Evolutionary conservation across 2,797 vertebrate genomes (phyloP), one percentile per base, ranked within the genome.

Genomic region (Dryobates pubescens): DNA sequence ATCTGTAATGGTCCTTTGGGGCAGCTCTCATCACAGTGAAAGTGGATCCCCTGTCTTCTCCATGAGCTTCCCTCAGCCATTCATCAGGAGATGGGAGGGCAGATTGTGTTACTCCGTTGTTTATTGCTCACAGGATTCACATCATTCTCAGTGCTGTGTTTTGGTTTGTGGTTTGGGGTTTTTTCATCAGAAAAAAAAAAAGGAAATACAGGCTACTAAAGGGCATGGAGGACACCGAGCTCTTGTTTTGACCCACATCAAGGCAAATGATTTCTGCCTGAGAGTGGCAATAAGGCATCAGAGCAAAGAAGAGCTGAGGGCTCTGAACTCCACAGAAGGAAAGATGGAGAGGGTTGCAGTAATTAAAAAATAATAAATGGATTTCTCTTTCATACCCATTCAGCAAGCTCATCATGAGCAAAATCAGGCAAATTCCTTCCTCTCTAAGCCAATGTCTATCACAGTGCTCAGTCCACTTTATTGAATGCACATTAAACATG

Each of bases 1-100:
- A 76, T 91, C 76, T 14, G 0, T 84, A 87, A 81, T 0, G 57
- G 80, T 90, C 95, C 93, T 96, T 82, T 84, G 92, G 88, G 95
- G 86, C 86, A 94, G 71, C 49, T 89, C 41, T 82, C 70, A 78
- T 92, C 89, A 63, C 68, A 63, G 74, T 17, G 59, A 65, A 76
- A 77, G 82, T 1, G 2, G 54, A 91, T 65, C 56, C 74, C 77
- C 82, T 14, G 36, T 59, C 56, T 84, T 72, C 93, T 32, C 88
- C 32, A 4, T 17, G 0, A 15, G 72, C 56, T 70, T 82, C 45
- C 67, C 0, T 2, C 88, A 89, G 69, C 54, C 9, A 4, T 76
- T 79, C 88, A 76, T 92, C 54, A 71, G 61, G 62, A 2, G 2
- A 32, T 10, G 41, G 41, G 65, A 79, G 82, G 87, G 64, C 2